Evolutionary conservation across 2,113 vertebrate species (phyloP).

Genomic region (Podiceps cristatus): DNA sequence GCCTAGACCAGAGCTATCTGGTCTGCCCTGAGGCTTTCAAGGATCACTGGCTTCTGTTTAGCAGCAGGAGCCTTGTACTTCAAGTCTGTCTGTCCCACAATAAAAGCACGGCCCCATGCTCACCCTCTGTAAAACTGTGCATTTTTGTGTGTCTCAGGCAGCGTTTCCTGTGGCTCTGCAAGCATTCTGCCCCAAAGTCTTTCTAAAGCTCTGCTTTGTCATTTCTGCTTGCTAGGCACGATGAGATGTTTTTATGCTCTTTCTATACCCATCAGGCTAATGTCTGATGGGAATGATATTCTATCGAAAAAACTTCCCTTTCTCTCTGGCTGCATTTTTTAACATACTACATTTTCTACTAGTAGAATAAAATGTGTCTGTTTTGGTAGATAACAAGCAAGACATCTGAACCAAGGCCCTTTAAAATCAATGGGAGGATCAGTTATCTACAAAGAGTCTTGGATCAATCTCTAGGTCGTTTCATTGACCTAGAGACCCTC

Average conservation of each 20-base stretch:
- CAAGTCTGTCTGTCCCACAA: neutral
- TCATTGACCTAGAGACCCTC: neutral
- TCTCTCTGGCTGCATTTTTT: neutral
- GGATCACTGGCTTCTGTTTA: neutral
- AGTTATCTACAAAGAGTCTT: neutral
- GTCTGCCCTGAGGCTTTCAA: neutral
- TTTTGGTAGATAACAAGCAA: neutral
- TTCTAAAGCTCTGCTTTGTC: neutral
- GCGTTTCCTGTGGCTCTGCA: neutral
- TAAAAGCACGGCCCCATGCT: neutral
- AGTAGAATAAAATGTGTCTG: neutral
- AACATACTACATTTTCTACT: neutral
- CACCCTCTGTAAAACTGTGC: neutral
- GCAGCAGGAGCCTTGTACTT: neutral
- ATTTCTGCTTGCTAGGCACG: neutral
- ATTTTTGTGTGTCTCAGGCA: neutral
- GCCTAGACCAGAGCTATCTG: neutral
- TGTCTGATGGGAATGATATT: neutral
- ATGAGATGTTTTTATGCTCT: neutral
- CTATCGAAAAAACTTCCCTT: neutral
- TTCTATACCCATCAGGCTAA: neutral
- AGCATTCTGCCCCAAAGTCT: neutral
- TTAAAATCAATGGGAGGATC: neutral
- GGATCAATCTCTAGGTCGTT: neutral
- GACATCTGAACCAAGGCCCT: neutral